Conservation (phyloP, 2,888 invertebrate species). For the Morpho deidamia region DNA sequence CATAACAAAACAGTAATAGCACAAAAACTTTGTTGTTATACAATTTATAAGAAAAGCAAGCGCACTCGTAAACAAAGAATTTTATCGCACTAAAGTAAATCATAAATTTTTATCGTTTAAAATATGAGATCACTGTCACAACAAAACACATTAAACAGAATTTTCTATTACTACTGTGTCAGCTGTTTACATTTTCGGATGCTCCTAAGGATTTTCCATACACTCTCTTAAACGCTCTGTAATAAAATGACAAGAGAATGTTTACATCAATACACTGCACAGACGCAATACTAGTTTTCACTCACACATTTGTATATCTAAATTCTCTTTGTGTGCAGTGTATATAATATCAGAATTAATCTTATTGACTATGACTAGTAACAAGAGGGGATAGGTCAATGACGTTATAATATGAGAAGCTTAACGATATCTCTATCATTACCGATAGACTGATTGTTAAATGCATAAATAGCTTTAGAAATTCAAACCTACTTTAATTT, state of each 20-base stretch:
- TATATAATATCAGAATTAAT: background rate
- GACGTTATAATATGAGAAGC: slow-evolving; percentile 42
- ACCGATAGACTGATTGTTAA: background rate
- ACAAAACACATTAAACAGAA: slow-evolving; percentile 15
- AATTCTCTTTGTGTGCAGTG: slow-evolving; percentile 21
- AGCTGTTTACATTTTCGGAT: slow-evolving; percentile 58
- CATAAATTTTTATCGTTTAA: slow-evolving; percentile 8
- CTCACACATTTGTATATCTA: slow-evolving; percentile 42
- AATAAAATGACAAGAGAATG: slow-evolving; percentile 65
- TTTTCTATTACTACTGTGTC: slow-evolving; percentile 30
- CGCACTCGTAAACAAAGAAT: slow-evolving; percentile 26
- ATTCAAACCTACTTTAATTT: too few species aligned
- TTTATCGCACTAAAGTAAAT: slow-evolving; percentile 22
- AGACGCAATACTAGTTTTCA: slow-evolving; percentile 42
- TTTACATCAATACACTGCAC: slow-evolving; percentile 70
- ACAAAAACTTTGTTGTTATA: background rate
- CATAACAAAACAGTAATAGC: slow-evolving; percentile 6
- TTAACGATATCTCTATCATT: background rate
- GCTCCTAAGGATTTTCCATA: slow-evolving; percentile 48
- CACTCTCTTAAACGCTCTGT: slow-evolving; percentile 63
- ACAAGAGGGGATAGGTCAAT: slow-evolving; percentile 48
- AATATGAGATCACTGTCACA: slow-evolving; percentile 23
- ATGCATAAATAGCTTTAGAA: background rate
- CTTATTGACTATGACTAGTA: background rate
- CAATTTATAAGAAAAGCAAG: slow-evolving; percentile 10